phyloP scores from a whole-genome alignment of 2,797 vertebrate species.

The Hephaestus fuliginosus region DNA sequence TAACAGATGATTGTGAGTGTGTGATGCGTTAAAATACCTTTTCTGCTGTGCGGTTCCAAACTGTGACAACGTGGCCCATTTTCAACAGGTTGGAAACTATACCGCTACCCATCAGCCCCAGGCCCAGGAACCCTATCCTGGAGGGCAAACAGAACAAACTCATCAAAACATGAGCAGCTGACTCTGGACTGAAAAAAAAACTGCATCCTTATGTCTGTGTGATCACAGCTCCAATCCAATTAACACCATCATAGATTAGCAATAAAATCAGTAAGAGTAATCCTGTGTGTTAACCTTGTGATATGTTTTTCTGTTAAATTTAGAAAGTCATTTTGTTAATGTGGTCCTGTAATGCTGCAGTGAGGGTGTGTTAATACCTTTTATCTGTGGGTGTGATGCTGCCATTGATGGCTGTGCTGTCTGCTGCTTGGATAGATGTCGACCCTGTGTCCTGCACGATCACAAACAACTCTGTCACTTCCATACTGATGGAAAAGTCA shows the following conservation, averaged over 20 bases:
- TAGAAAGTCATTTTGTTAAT: neutral
- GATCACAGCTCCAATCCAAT: neutral
- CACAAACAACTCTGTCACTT: neutral
- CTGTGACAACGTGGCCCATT: slow-evolving; percentile 98
- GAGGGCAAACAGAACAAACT: slow-evolving; percentile 18
- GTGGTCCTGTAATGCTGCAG: neutral
- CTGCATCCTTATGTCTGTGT: neutral
- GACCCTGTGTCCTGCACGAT: slow-evolving; percentile 91
- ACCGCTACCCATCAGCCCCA: slow-evolving; percentile 98
- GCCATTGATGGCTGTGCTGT: slow-evolving; percentile 98
- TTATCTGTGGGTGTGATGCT: slow-evolving; percentile 98
- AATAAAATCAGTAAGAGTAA: neutral
- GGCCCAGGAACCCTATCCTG: slow-evolving; percentile 98
- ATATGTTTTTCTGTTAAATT: neutral
- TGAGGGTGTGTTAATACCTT: slow-evolving; percentile 85
- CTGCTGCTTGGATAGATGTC: slow-evolving; percentile 98
- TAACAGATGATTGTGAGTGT: neutral
- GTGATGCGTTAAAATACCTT: slow-evolving; percentile 85
- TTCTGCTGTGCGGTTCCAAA: slow-evolving; percentile 99
- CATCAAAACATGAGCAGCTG: slow-evolving; percentile 2
- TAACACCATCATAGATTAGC: neutral
- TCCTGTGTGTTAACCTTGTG: neutral
- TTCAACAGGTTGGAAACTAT: slow-evolving; percentile 98
- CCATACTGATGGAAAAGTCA: neutral
- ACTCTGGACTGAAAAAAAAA: neutral